These are phyloP conservation scores for Scyliorhinus canicula DNA, from an alignment of 2,797 vertebrate species.

Conservation along the genomic window DNA sequence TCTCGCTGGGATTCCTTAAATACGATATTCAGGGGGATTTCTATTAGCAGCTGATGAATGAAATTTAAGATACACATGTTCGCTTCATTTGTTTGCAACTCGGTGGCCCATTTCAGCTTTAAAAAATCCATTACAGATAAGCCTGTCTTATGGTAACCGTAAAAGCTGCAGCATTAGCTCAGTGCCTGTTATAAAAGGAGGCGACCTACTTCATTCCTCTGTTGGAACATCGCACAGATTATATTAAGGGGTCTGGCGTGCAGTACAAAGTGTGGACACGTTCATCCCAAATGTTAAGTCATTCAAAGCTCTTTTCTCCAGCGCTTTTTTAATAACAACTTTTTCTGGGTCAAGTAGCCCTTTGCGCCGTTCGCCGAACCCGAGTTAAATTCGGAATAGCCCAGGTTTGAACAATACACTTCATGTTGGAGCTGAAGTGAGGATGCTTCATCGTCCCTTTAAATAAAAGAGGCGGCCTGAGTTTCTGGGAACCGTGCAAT, in stretches of 20 bases:
- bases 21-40: not conserved
- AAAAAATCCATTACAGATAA: not conserved
- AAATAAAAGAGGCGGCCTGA: not conserved
- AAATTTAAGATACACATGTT: not conserved
- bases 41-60: not conserved
- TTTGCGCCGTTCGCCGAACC: not conserved
- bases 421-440: not conserved
- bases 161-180: not conserved
- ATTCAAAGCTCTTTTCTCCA: constrained; percentile 45
- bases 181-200: not conserved
- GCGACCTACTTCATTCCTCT: not conserved
- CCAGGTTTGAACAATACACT: not conserved
- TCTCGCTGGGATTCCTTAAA: not conserved
- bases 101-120: not conserved
- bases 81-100: not conserved
- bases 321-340: not conserved
- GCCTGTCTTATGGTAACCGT: not conserved
- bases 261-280: not conserved
- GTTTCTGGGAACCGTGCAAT: not conserved
- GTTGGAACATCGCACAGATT: not conserved
- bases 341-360: not conserved
- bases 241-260: not conserved
- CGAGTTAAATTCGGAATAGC: not conserved
- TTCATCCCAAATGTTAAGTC: not conserved
- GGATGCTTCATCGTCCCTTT: not conserved